Evolutionary conservation across 2,113 vertebrate species (phyloP).

Genomic region (Trichechus manatus): DNA sequence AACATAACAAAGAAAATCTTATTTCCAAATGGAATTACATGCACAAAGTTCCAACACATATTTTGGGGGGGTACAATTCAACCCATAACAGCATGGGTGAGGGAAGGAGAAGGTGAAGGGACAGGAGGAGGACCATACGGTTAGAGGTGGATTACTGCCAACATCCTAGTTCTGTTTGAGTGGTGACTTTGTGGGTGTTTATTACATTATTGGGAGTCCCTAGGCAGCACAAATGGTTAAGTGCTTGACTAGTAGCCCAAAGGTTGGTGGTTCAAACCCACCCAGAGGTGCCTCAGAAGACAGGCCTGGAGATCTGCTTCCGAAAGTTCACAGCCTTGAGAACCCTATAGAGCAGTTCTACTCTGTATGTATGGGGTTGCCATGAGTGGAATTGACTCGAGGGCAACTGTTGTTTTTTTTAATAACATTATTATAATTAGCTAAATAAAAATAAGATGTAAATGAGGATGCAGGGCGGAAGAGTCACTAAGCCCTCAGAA

Average conservation of each 20-base stretch:
- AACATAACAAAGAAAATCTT: background rate
- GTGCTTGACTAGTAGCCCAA: background rate
- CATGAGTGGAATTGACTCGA: too few relatives aligned
- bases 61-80: background rate
- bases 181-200: background rate
- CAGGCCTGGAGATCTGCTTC: too few relatives aligned
- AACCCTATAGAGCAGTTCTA: background rate
- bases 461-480: background rate
- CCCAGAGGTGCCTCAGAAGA: background rate
- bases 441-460: conserved; percentile 32
- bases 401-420: too few relatives aligned
- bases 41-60: background rate
- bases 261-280: background rate
- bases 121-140: background rate
- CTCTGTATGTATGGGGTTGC: background rate
- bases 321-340: background rate
- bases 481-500: background rate
- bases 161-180: background rate
- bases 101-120: background rate
- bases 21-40: background rate
- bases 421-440: conserved; percentile 22
- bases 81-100: background rate
- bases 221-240: background rate
- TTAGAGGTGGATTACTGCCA: background rate
- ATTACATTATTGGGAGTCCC: background rate